These are phyloP conservation scores for Oxyruncus cristatus DNA, from an alignment of 2,113 vertebrate species.

Conservation along the genomic window DNA sequence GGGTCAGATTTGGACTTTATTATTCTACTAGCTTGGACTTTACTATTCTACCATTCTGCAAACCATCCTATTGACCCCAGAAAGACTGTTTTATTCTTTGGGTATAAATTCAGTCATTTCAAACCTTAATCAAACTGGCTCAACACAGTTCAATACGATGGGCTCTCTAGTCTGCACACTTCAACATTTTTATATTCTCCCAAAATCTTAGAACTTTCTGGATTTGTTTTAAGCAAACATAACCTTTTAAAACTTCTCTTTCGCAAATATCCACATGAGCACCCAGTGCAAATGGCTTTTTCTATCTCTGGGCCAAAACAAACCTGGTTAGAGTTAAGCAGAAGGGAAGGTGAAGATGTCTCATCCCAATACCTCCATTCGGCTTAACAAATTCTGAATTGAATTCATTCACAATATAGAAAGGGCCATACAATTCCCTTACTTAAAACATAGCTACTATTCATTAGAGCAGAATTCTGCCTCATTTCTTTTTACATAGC, in stretches of 20 bases:
- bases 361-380: background rate
- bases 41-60: background rate
- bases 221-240: background rate
- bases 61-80: background rate
- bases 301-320: background rate
- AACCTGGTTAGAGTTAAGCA: background rate
- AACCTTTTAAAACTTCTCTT: background rate
- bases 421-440: slow-evolving; percentile 7
- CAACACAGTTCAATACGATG: background rate
- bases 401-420: slow-evolving; percentile 18
- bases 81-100: background rate
- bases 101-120: background rate
- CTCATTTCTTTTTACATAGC: slow-evolving; percentile 19
- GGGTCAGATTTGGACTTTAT: background rate
- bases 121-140: background rate
- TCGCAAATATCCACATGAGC: background rate
- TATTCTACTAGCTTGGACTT: background rate
- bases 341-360: background rate
- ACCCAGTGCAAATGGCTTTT: background rate
- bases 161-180: background rate
- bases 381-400: slow-evolving; percentile 19
- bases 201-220: background rate
- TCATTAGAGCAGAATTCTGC: slow-evolving; percentile 40
- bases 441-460: slow-evolving; percentile 45
- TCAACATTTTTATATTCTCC: background rate